A percentile compares a stretch with the other conserved stretches of the same genome.
phyloP scores from a whole-genome alignment of 2,797 vertebrate genomes.

The Falco berigora region DNA sequence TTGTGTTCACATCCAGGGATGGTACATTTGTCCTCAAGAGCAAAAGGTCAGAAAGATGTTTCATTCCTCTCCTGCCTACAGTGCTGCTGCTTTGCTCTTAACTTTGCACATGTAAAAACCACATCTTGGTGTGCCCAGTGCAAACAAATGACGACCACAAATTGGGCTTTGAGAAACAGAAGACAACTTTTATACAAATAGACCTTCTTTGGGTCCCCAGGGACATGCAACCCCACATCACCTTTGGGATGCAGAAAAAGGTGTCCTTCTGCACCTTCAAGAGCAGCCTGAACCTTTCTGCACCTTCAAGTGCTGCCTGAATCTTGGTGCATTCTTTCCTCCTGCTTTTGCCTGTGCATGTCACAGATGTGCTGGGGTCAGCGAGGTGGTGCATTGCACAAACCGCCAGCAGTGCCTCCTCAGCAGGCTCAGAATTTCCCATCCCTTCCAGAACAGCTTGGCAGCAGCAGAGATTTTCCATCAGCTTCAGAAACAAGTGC shows the following conservation, averaged over 20 bases:
- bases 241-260: not conserved
- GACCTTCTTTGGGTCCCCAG: not conserved
- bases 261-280: not conserved
- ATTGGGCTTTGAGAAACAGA: not conserved
- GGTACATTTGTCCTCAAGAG: not conserved
- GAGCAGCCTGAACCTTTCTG: not conserved
- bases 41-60: not conserved
- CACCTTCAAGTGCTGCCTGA: not conserved
- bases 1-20: not conserved
- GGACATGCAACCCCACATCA: not conserved
- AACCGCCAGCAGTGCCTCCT: rapidly evolving
- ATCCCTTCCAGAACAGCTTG: not conserved
- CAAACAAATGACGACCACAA: not conserved
- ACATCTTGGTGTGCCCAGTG: rapidly evolving
- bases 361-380: not conserved
- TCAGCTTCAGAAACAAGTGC: not conserved
- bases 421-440: not conserved
- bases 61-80: not conserved
- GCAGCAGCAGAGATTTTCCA: not conserved
- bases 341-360: not conserved
- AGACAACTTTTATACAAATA: not conserved
- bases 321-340: not conserved
- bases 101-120: not conserved
- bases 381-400: rapidly evolving
- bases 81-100: not conserved